Conservation (phyloP, 2,888 invertebrate genomes). For the Drosophila mercatorum region DNA sequence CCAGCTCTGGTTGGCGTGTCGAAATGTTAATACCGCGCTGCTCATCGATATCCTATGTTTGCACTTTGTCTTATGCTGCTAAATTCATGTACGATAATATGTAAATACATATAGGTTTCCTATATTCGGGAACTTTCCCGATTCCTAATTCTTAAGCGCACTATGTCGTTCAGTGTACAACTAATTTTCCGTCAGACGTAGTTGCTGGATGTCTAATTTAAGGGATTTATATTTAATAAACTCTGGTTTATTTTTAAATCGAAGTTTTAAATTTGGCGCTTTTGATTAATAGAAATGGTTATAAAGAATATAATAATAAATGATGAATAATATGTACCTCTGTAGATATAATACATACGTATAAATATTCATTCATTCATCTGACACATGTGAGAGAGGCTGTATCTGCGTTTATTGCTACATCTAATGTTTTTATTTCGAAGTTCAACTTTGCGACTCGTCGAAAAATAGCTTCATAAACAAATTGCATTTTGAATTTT, state of each 20-base stretch:
- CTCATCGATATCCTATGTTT: slow-evolving; percentile 31
- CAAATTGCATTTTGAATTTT: too few species aligned
- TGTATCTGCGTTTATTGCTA: too few species aligned
- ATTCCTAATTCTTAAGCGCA: slow-evolving; percentile 42
- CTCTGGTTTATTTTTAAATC: slow-evolving; percentile 31
- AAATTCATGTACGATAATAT: slow-evolving; percentile 64
- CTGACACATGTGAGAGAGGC: too few species aligned
- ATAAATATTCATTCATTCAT: too few species aligned
- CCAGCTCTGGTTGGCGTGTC: slow-evolving; percentile 99
- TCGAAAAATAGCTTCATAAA: too few species aligned
- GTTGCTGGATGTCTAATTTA: slow-evolving; percentile 33
- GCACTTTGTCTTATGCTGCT: slow-evolving; percentile 65
- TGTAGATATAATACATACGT: neutral
- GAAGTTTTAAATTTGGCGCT: neutral
- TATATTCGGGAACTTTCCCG: slow-evolving; percentile 21
- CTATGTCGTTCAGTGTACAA: slow-evolving; percentile 25
- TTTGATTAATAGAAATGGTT: neutral
- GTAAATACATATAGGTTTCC: slow-evolving; percentile 45
- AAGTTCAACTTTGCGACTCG: too few species aligned
- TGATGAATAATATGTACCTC: neutral
- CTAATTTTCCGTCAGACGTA: slow-evolving; percentile 39
- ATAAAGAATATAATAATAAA: neutral
- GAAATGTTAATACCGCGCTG: slow-evolving; percentile 84
- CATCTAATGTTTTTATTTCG: too few species aligned
- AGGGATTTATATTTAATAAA: slow-evolving; percentile 35